Percentiles rank a stretch among this genome's conserved stretches.
These are phyloP conservation scores for Trisateles emortualis DNA, from an alignment of 2,888 invertebrate species.

Conservation along the genomic window DNA sequence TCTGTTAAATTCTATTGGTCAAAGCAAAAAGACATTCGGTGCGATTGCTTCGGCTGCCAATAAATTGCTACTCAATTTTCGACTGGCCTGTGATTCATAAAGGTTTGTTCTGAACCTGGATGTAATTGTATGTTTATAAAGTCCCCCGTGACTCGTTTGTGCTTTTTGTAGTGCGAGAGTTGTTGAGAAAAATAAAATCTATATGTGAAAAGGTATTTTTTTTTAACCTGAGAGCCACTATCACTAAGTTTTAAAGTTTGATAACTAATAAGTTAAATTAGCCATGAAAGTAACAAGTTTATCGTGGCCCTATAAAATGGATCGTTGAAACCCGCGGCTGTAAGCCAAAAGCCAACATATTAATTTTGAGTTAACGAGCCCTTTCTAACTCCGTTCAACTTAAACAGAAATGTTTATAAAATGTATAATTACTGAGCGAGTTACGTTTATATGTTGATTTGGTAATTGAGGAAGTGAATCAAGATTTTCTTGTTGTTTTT, in stretches of 20 bases:
- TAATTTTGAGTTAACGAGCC: constrained; percentile 56
- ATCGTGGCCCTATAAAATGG: constrained; percentile 26
- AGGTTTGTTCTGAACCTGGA: no score
- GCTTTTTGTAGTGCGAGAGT: no score
- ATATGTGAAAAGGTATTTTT: no score
- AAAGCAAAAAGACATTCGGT: no score
- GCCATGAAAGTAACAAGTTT: constrained; percentile 28
- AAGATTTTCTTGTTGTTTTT: not conserved
- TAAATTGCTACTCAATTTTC: no score
- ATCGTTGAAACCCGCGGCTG: constrained; percentile 33
- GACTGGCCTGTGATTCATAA: no score
- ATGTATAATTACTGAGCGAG: constrained; percentile 2
- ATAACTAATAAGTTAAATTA: constrained; percentile 30
- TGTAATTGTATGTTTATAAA: no score
- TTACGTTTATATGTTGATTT: constrained; percentile 1
- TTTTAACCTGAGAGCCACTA: no score
- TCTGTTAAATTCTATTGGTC: no score
- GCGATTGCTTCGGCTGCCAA: no score
- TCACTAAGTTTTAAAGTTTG: constrained; percentile 7
- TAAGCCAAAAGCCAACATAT: constrained; percentile 49
- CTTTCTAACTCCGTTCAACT: constrained; percentile 19
- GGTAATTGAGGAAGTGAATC: not conserved
- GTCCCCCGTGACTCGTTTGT: no score
- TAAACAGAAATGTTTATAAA: constrained; percentile 38
- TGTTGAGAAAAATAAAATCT: no score